phyloP scores from a whole-genome alignment of 2,797 vertebrate species.

The Sylvia borin region DNA sequence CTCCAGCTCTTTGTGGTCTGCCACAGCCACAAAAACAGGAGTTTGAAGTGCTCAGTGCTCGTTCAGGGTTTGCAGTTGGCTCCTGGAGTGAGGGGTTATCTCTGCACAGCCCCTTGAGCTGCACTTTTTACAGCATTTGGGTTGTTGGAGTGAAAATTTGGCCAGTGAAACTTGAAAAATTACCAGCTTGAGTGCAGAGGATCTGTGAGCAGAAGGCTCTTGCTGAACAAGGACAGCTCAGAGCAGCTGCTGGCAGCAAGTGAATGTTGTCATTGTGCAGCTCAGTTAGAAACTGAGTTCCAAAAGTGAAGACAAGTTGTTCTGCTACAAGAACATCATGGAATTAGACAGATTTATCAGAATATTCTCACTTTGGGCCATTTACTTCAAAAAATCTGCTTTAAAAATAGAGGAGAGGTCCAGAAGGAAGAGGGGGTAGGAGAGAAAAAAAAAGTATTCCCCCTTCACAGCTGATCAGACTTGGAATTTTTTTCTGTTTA shows the following conservation, averaged over 20 bases:
- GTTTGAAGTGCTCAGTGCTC: not conserved
- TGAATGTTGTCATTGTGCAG: not conserved
- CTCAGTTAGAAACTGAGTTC: not conserved
- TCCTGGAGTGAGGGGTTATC: not conserved
- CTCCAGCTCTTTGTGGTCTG: not conserved
- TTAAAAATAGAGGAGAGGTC: not conserved
- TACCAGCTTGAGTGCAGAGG: not conserved
- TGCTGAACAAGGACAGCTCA: not conserved
- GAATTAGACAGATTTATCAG: not conserved
- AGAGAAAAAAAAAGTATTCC: accelerated
- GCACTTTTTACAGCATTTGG: not conserved
- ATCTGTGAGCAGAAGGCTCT: not conserved
- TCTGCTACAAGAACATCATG: not conserved
- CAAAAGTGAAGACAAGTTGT: not conserved
- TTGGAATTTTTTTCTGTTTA: not conserved
- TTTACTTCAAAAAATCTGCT: not conserved
- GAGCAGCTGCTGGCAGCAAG: not conserved
- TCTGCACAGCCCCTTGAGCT: not conserved
- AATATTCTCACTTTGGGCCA: not conserved
- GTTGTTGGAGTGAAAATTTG: not conserved
- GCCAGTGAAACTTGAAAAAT: not conserved
- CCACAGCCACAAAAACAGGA: not conserved
- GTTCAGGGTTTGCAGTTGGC: not conserved
- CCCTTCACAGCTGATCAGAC: not conserved
- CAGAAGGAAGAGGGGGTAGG: not conserved